phyloP scores from a whole-genome alignment of 2,113 vertebrate species.

The Pomatostomus ruficeps region DNA sequence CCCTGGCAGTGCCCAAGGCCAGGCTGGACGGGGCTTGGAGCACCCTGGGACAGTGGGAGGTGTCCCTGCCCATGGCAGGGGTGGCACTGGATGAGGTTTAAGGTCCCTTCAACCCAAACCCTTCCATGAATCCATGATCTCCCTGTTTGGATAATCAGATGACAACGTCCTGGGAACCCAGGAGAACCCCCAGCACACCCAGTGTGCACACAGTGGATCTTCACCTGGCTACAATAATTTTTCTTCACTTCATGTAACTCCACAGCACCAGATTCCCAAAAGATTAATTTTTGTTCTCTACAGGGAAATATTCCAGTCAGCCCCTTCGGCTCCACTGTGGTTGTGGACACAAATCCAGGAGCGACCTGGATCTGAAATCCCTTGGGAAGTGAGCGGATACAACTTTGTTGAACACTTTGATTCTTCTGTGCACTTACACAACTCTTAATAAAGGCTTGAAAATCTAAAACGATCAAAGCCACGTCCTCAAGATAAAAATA shows the following conservation, averaged over 20 bases:
- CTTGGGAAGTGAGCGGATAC: background rate
- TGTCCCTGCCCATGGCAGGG: background rate
- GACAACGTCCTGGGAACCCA: background rate
- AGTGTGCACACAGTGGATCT: rapidly evolving
- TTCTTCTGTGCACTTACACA: background rate
- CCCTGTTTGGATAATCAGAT: background rate
- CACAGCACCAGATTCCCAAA: background rate
- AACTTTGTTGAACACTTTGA: background rate
- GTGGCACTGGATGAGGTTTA: rapidly evolving
- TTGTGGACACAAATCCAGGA: background rate
- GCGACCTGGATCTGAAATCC: background rate
- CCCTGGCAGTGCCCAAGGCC: background rate
- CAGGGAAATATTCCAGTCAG: background rate
- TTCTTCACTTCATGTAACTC: background rate
- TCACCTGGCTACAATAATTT: background rate
- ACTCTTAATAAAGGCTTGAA: background rate
- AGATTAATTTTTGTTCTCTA: background rate
- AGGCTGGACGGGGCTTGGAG: rapidly evolving
- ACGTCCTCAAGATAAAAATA: background rate
- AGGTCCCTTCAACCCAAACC: background rate
- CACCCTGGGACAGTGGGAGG: rapidly evolving
- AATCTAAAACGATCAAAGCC: background rate
- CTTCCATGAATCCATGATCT: background rate
- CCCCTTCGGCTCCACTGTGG: background rate
- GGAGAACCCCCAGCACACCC: background rate